A percentile compares a stretch with the other conserved stretches of the same genome.
phyloP scores from a whole-genome alignment of 2,797 vertebrate species.

The Chromis chromis region DNA sequence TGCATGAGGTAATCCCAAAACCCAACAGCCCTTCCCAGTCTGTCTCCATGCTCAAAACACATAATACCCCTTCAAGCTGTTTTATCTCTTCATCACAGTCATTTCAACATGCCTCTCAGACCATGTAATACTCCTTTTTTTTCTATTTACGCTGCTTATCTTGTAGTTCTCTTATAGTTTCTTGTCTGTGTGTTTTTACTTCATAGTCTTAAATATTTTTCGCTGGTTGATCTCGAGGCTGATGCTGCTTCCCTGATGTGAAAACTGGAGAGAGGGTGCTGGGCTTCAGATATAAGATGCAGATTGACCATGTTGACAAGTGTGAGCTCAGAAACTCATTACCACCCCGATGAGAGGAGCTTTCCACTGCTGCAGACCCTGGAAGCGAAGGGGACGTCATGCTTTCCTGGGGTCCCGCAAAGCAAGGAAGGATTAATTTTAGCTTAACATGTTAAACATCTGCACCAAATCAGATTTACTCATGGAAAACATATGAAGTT shows the following conservation, averaged over 20 bases:
- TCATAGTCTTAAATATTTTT: slow-evolving; percentile 20
- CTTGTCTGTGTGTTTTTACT: slow-evolving; percentile 6
- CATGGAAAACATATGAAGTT: slow-evolving; percentile 5
- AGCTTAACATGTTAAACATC: slow-evolving; percentile 37
- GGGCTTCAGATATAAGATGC: slow-evolving; percentile 59
- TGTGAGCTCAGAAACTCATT: slow-evolving; percentile 71
- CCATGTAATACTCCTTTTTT: slow-evolving; percentile 16
- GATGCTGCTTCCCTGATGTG: slow-evolving; percentile 31
- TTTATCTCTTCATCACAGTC: slow-evolving; percentile 33
- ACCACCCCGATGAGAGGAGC: slow-evolving; percentile 69
- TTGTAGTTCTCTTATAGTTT: slow-evolving; percentile 3
- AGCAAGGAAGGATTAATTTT: slow-evolving; percentile 46
- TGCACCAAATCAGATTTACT: slow-evolving; percentile 13
- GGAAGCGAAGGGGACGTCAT: slow-evolving; percentile 35
- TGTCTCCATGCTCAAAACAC: slow-evolving; percentile 56
- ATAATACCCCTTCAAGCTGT: slow-evolving; percentile 48
- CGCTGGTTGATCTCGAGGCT: slow-evolving; percentile 5
- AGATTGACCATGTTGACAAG: slow-evolving; percentile 67
- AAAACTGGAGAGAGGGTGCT: slow-evolving; percentile 31
- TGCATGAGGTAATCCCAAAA: slow-evolving; percentile 77
- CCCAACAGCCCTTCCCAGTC: slow-evolving; percentile 66
- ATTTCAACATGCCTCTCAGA: slow-evolving; percentile 16
- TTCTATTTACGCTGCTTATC: slow-evolving; percentile 8
- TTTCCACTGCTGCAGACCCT: slow-evolving; percentile 51
- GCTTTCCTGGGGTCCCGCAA: slow-evolving; percentile 37